phyloP scores from a whole-genome alignment of 2,888 invertebrate species.

The Drosophila villosipedis region DNA sequence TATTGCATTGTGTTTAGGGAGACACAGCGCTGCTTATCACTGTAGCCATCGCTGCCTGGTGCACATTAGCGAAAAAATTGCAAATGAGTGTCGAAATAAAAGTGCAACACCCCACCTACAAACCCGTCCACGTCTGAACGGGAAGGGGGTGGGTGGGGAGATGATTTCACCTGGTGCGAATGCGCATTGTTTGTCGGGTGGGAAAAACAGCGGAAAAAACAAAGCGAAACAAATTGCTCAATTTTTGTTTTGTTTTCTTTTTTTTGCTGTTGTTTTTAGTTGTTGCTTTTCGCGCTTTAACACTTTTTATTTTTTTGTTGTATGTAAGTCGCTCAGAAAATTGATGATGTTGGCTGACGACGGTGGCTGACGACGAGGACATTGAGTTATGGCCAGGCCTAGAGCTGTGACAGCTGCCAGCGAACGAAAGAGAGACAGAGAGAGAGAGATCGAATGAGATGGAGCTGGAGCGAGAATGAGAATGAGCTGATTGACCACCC shows the following conservation, averaged over 20 bases:
- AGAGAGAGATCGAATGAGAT: not conserved
- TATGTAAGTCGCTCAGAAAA: constrained; percentile 49
- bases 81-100: constrained; percentile 78
- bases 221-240: constrained; percentile 81
- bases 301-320: constrained; percentile 60
- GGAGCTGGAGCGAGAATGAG: not conserved
- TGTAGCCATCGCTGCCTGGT: constrained; percentile 55
- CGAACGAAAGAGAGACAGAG: not conserved
- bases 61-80: constrained; percentile 77
- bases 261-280: constrained; percentile 29
- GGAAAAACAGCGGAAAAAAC: constrained; percentile 64
- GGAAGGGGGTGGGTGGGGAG: not conserved
- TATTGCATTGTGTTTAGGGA: constrained; percentile 71
- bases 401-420: constrained; percentile 69
- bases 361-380: constrained; percentile 43
- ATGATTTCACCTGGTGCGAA: constrained; percentile 53
- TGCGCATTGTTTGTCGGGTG: constrained; percentile 67
- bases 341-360: constrained; percentile 67
- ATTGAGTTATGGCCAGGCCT: constrained; percentile 65
- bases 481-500: constrained; percentile 50
- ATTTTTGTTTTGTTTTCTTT: constrained; percentile 36
- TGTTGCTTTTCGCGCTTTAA: constrained; percentile 77
- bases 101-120: constrained; percentile 35
- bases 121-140: constrained; percentile 2
- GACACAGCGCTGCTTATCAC: constrained; percentile 59